Percentiles rank a stretch among this genome's conserved stretches.
Conservation (phyloP, 92 coral and sea anemone genomes). For the Bergia puertoricense region DNA sequence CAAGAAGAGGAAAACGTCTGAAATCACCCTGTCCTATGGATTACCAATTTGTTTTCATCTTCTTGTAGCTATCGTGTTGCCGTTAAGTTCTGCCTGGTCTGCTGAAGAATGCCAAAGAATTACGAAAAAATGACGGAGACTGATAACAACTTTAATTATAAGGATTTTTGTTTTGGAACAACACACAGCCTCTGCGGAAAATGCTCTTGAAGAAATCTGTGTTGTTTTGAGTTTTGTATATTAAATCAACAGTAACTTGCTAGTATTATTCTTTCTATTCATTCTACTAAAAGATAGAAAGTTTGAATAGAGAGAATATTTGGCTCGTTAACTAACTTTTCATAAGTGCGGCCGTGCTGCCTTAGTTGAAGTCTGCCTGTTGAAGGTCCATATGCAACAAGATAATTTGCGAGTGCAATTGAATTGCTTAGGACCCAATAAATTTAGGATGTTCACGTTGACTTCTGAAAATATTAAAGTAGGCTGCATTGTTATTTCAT, state of each 20-base stretch:
- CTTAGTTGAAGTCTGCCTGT: no score
- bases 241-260: not conserved
- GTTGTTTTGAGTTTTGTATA: not conserved
- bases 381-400: not conserved
- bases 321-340: not conserved
- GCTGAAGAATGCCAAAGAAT: not conserved
- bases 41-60: not conserved
- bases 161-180: not conserved
- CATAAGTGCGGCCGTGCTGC: not conserved
- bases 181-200: not conserved
- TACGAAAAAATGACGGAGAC: not conserved
- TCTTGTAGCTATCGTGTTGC: not conserved
- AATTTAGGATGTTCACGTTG: not conserved
- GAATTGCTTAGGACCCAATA: not conserved
- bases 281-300: not conserved
- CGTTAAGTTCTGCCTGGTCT: not conserved
- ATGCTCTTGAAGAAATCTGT: not conserved
- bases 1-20: conserved; percentile 2
- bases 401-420: not conserved
- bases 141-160: not conserved
- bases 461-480: not conserved
- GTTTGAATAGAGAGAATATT: no score
- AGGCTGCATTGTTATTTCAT: no score
- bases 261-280: not conserved
- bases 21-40: not conserved